Conservation (phyloP, 2,888 invertebrate genomes). For the Lasioglossum figueresi region DNA sequence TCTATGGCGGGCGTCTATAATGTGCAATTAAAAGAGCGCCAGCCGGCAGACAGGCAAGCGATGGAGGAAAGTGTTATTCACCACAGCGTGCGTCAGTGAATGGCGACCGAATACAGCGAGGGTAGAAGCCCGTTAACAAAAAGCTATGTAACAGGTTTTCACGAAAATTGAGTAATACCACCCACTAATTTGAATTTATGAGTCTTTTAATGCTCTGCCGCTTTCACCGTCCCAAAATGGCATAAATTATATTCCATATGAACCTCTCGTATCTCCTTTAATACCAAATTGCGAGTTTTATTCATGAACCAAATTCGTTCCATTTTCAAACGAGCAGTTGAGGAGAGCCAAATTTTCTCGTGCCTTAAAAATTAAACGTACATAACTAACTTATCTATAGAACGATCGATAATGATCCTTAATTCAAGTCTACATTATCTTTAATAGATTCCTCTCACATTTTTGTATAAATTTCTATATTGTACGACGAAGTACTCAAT, state of each 20-base stretch:
- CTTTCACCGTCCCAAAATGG: slow-evolving; percentile 60
- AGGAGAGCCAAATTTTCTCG: background rate
- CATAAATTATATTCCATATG: slow-evolving; percentile 57
- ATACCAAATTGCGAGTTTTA: slow-evolving; percentile 34
- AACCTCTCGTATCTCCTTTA: background rate
- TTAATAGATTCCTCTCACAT: background rate
- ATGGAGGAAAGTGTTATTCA: slow-evolving; percentile 58
- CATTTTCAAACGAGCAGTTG: slow-evolving; percentile 2
- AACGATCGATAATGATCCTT: background rate
- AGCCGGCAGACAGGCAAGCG: slow-evolving; percentile 52
- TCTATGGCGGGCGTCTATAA: slow-evolving; percentile 76
- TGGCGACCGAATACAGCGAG: slow-evolving; percentile 52
- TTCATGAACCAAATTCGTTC: slow-evolving; percentile 12
- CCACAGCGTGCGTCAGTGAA: slow-evolving; percentile 54
- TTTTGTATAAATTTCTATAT: background rate
- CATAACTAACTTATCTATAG: background rate
- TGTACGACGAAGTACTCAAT: too few relatives aligned
- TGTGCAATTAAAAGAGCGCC: slow-evolving; percentile 80
- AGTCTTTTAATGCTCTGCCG: slow-evolving; percentile 74
- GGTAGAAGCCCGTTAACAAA: slow-evolving; percentile 76
- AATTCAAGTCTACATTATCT: background rate
- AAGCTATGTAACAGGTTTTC: slow-evolving; percentile 82
- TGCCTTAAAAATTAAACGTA: background rate
- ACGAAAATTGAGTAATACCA: slow-evolving; percentile 77
- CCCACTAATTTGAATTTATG: slow-evolving; percentile 79